Base-by-base conservation (phyloP, 2,113 vertebrate genomes). In the Benitochromis conjunctus region DNA sequence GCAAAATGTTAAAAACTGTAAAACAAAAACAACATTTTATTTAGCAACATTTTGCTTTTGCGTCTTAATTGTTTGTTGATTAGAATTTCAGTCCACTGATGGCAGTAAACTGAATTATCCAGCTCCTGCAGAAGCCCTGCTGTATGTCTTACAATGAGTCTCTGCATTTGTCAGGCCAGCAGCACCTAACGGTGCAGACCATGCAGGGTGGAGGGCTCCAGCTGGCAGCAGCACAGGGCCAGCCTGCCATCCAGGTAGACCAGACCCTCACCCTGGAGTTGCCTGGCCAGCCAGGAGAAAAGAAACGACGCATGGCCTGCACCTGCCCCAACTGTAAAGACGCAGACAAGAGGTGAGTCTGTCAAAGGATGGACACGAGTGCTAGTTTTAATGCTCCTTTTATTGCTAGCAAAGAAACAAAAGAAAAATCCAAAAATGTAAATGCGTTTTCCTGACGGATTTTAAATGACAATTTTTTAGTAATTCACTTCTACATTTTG, bases 301-400 rank as follows among this genome's bases (percentile, higher is more conserved):
- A 99, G 94, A 97, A 98, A 87, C 91, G 98, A 6, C 97, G 98
- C 13, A 98, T 99, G 97, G 98, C 98, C 10, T 99, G 98, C 91
- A 99, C 98, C 31, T 99, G 98, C 76, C 98, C 98, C 91, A 99
- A 99, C 96, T 99, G 98, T 95, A 99, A 99, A 96, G 98, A 99
- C 0, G 97, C 97, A 9, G 98, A 99, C 69, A 99, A 99, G 86
- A 96, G 97, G 98, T 98, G 89, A 94, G 82, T 5, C n/a, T 41
- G 78, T 55, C 6, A 11, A 58, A 13, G 41, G 16, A 24, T 10
- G 77, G 54, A 43, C 31, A 58, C 7, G 24, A 2, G 5, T n/a
- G 38, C 5, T 1, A 21, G 8, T 24, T 14, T 14, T 18, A 51
- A 19, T 51, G 7, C 14, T 48, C 6, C 43, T 16, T 48, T 13